phyloP scores from a whole-genome alignment of 2,797 vertebrate genomes.

The Huso huso region DNA sequence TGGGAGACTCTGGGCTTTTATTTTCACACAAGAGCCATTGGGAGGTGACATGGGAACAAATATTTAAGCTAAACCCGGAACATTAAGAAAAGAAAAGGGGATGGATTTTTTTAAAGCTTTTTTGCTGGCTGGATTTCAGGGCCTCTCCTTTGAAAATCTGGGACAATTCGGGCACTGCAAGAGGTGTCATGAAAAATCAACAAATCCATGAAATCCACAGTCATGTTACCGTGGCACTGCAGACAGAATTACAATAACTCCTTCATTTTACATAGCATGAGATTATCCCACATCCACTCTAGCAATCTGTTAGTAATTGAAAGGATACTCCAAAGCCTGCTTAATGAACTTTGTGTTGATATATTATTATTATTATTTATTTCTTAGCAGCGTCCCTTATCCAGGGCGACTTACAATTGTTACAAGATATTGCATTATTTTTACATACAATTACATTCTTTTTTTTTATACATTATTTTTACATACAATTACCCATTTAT shows the following conservation, averaged over 20 bases:
- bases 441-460: no score
- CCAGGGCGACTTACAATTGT: no score
- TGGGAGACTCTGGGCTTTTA: constrained; percentile 27
- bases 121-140: neutral
- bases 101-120: no score
- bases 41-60: neutral
- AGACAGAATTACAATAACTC: constrained; percentile 21
- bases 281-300: constrained; percentile 53
- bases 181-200: neutral
- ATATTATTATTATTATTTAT: no score
- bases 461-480: no score
- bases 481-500: no score
- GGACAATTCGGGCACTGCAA: constrained; percentile 30
- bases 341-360: constrained; percentile 36
- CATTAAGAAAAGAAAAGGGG: no score
- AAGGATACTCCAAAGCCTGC: constrained; percentile 61
- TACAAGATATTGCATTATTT: no score
- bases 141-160: neutral
- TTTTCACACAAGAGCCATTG: neutral
- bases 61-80: no score
- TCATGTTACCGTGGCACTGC: neutral
- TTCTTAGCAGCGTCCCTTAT: no score
- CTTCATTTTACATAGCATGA: constrained; percentile 60
- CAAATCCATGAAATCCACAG: neutral
- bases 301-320: constrained; percentile 42